These are phyloP conservation scores for Synchiropus splendidus DNA, from an alignment of 2,113 vertebrate genomes.

Conservation along the genomic window DNA sequence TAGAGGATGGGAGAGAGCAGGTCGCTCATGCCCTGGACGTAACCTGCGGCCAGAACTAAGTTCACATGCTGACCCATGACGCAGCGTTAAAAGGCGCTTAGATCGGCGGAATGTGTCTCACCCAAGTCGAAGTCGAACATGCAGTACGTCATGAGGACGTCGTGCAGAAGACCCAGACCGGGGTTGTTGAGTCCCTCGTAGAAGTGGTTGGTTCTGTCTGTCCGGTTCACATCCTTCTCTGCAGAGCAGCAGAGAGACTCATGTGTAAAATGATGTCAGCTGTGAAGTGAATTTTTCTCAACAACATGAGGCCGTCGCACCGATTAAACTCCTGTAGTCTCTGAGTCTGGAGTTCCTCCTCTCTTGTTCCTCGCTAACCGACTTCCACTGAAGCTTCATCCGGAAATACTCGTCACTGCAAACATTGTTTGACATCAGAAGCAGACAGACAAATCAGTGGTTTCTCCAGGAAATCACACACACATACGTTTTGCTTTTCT, in stretches of 20 bases:
- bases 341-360: slow-evolving; percentile 86
- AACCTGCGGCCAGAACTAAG: slow-evolving; percentile 64
- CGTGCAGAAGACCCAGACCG: slow-evolving; percentile 86
- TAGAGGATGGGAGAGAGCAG: slow-evolving; percentile 90
- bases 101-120: slow-evolving; percentile 53
- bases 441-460: no score
- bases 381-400: slow-evolving; percentile 99
- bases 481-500: slow-evolving; percentile 81
- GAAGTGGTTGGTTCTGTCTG: slow-evolving; percentile 90
- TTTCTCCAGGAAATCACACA: no score
- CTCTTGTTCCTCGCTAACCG: slow-evolving; percentile 90
- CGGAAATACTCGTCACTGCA: slow-evolving; percentile 91
- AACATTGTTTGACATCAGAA: not conserved
- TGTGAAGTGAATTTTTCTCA: no score
- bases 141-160: slow-evolving; percentile 98
- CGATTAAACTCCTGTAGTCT: slow-evolving; percentile 92
- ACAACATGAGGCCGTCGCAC: slow-evolving; percentile 46
- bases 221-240: slow-evolving; percentile 98
- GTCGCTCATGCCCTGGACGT: slow-evolving; percentile 97
- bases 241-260: slow-evolving; percentile 5
- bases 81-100: not conserved
- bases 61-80: not conserved
- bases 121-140: slow-evolving; percentile 98
- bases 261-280: no score
- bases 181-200: slow-evolving; percentile 94